phyloP scores from a whole-genome alignment of 2,888 invertebrate species.

The Graphium colonna region DNA sequence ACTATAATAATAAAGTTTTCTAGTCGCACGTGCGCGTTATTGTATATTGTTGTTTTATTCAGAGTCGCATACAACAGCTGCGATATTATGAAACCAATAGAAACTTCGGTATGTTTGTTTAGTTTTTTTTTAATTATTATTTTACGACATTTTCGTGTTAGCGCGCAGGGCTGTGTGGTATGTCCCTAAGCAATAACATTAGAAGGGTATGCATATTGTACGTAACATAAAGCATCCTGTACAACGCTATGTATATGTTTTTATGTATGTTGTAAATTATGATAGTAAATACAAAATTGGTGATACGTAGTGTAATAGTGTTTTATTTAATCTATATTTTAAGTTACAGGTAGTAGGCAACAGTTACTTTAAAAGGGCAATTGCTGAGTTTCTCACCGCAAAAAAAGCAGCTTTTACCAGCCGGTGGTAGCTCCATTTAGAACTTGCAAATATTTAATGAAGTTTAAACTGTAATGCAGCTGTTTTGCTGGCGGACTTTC shows the following conservation, averaged over 20 bases:
- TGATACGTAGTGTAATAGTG: constrained; percentile 37
- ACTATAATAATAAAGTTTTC: background rate
- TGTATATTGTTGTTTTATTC: background rate
- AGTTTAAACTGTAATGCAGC: no score
- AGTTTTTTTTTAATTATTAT: background rate
- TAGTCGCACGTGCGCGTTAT: background rate
- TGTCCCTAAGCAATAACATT: constrained; percentile 26
- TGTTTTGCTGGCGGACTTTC: no score
- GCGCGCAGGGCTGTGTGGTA: constrained; percentile 6
- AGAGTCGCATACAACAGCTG: background rate
- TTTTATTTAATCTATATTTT: constrained; percentile 17
- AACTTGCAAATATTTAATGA: no score
- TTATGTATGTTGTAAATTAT: constrained; percentile 41
- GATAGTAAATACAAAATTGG: constrained; percentile 43
- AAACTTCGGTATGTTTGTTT: background rate
- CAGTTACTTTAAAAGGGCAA: no score
- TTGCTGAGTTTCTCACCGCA: no score
- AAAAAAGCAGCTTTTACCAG: background rate
- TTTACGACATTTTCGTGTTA: constrained; percentile 2
- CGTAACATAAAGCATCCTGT: constrained; percentile 25
- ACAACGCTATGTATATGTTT: constrained; percentile 36
- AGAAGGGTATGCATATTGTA: constrained; percentile 19
- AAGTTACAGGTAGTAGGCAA: no score
- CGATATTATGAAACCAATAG: no score
- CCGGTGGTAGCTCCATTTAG: no score